Percentiles rank a stretch among this genome's conserved stretches.
These are phyloP conservation scores for Salvator merianae DNA, from an alignment of 2,113 vertebrate genomes.

Conservation along the genomic window DNA sequence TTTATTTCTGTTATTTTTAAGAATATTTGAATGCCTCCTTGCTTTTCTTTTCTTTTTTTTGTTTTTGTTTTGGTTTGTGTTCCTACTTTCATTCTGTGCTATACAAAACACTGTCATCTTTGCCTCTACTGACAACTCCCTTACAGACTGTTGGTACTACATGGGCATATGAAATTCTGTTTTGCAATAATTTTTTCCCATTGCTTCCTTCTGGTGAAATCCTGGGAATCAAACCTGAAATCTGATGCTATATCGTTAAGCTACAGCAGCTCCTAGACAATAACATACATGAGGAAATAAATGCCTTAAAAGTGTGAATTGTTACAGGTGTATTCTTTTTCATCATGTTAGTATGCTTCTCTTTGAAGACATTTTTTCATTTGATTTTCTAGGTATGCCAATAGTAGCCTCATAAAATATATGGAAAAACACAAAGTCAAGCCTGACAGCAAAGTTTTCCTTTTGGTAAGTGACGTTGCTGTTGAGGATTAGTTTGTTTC, in stretches of 20 bases:
- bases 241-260: too few species aligned
- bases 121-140: too few species aligned
- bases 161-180: too few species aligned
- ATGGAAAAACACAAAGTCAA: slow-evolving; percentile 99
- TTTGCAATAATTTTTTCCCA: too few species aligned
- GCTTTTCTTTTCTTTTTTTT: background rate
- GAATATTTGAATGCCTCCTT: background rate
- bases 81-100: background rate
- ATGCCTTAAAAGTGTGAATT: background rate
- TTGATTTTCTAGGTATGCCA: slow-evolving; percentile 87
- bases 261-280: background rate
- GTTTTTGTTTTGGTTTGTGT: background rate
- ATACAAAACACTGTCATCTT: too few species aligned
- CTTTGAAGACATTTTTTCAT: slow-evolving; percentile 47
- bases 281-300: slow-evolving; percentile 15
- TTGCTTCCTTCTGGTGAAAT: too few species aligned
- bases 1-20: background rate
- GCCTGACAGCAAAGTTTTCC: slow-evolving; percentile 98
- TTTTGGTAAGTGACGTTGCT: slow-evolving; percentile 84
- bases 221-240: too few species aligned
- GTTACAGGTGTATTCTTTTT: slow-evolving; percentile 5
- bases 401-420: slow-evolving; percentile 98
- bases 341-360: slow-evolving; percentile 17
- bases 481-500: background rate
- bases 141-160: too few species aligned